Evolutionary conservation across 2,797 vertebrate species (phyloP), one percentile per base, ranked within the genome.

Genomic region (Myotis daubentonii): DNA sequence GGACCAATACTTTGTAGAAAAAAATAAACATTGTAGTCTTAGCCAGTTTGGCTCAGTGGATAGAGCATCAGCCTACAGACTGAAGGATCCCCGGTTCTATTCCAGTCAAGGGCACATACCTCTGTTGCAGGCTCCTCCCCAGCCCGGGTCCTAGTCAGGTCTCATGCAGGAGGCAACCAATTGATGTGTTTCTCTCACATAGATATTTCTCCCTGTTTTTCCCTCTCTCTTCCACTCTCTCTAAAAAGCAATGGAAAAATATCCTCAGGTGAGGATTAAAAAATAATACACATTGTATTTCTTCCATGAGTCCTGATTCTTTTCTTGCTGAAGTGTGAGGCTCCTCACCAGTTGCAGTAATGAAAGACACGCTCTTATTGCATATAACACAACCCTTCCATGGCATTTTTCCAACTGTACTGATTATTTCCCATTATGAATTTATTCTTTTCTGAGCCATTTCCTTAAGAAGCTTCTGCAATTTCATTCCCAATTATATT

Each of bases 401-500:
- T 22, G 36, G 28, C 87, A 90, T 95, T 93, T 80, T 78, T 85
- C 85, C 80, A 85, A 28, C 55, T 75, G 44, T 55, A 70, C 41
- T 86, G 38, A 89, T 95, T 79, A 68, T 75, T 93, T 72, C 51
- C 30, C 75, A 62, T 79, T 85, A 60, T 82, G 82, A 82, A 19
- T 75, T 92, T 91, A 76, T 89, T 96, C 55, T 72, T 90, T 93
- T 93, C 80, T 81, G 41, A 87, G 33, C 19, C 44, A 60, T 80
- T 74, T 68, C 36, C 44, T 65, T 53, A 44, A 91, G 85, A 92
- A 94, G 57, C 41, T 78, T 85, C 57, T 89, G 20, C n/a, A 92
- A 62, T 92, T 97, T 96, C 62, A 78, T 62, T 89, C 72, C 12
- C 57, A 79, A 68, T 91, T 95, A 86, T 83, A 74, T 96, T 85